Conservation (phyloP, 2,888 invertebrate species). For the Iselma pallidipennis region DNA sequence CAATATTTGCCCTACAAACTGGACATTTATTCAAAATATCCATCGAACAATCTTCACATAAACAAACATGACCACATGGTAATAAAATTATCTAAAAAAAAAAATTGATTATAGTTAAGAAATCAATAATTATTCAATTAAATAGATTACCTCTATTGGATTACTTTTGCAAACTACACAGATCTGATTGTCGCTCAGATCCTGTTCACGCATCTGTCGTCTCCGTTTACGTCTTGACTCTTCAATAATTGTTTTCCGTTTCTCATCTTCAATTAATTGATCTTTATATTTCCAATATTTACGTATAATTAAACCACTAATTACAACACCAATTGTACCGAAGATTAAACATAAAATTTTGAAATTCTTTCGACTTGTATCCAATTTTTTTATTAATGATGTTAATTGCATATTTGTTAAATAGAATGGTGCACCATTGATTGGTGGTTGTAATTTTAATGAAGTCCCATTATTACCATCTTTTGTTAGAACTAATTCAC, state of each 20-base stretch:
- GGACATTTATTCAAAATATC: conserved; percentile 75
- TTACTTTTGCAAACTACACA: conserved; percentile 87
- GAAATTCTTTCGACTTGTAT: conserved; percentile 71
- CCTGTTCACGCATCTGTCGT: conserved; percentile 65
- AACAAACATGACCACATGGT: conserved; percentile 88
- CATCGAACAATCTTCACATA: conserved; percentile 82
- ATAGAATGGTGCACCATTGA: conserved; percentile 72
- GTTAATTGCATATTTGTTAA: conserved; percentile 79
- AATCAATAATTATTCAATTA: conserved; percentile 12
- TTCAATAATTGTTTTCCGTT: conserved; percentile 65
- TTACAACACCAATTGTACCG: conserved; percentile 60
- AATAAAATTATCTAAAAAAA: conserved; percentile 73
- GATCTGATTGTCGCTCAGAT: conserved; percentile 67
- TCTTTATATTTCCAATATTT: conserved; percentile 59
- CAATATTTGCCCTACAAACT: conserved; percentile 74
- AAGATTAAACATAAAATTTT: conserved; percentile 62
- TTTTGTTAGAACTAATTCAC: conserved; percentile 71
- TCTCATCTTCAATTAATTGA: conserved; percentile 62
- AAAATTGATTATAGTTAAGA: conserved; percentile 1
- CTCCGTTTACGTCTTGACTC: conserved; percentile 68
- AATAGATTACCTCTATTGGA: conserved; percentile 70
- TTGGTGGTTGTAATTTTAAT: conserved; percentile 74
- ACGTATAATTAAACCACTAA: conserved; percentile 58
- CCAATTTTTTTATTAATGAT: conserved; percentile 73
- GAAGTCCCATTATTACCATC: conserved; percentile 52